Evolutionary conservation across 2,888 invertebrate species (phyloP).

Genomic region (Sicus ferrugineus): DNA sequence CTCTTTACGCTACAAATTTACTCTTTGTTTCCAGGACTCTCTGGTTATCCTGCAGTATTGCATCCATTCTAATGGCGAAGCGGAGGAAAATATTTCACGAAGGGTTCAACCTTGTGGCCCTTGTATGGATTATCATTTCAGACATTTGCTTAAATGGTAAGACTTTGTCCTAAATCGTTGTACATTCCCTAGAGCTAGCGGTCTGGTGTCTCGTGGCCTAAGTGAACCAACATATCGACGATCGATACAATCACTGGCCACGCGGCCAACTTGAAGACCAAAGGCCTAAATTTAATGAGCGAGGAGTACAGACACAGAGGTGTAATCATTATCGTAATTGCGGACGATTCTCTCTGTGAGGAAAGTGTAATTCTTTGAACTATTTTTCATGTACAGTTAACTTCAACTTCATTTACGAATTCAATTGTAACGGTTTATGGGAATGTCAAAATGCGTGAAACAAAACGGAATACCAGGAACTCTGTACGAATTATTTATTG

Average conservation of each 20-base stretch:
- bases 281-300: no score
- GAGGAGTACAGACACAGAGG: no score
- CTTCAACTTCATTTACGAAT: constrained; percentile 25
- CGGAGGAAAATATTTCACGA: constrained; percentile 52
- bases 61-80: constrained; percentile 48
- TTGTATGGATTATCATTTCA: constrained; percentile 62
- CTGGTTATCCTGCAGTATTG: not conserved
- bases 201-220: no score
- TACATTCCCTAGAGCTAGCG: no score
- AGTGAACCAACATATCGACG: no score
- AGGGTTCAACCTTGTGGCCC: constrained; percentile 59
- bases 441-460: not conserved
- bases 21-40: not conserved
- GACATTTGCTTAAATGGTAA: constrained; percentile 63
- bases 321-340: no score
- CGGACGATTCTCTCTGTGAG: no score
- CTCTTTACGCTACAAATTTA: no score
- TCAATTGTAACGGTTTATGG: constrained; percentile 20
- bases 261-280: no score
- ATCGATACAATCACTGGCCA: no score
- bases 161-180: no score
- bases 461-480: not conserved
- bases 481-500: constrained; percentile 34
- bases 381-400: not conserved
- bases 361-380: no score